These are phyloP conservation scores for Macaria liturata DNA, from an alignment of 2,888 invertebrate genomes.

Conservation along the genomic window DNA sequence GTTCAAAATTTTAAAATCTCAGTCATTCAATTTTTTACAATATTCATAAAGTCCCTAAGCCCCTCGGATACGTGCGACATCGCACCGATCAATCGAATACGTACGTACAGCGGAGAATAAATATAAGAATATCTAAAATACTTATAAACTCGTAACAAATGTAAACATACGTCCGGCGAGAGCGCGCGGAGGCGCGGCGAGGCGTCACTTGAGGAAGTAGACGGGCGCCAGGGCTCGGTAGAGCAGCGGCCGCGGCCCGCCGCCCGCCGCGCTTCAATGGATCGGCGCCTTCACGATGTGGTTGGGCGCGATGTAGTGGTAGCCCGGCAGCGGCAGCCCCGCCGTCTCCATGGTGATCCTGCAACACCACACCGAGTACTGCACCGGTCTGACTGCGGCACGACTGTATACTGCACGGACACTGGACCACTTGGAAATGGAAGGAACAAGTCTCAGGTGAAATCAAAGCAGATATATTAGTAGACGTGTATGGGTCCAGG, in stretches of 20 bases:
- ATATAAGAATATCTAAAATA: conserved; percentile 89
- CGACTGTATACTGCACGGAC: too few species aligned
- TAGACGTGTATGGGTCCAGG: conserved; percentile 6
- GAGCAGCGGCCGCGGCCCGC: conserved; percentile 57
- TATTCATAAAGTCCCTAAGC: conserved; percentile 32
- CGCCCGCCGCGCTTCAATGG: conserved; percentile 86
- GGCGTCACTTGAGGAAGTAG: conserved; percentile 65
- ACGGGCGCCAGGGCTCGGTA: conserved; percentile 71
- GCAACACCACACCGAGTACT: conserved; percentile 62
- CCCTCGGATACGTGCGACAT: conserved; percentile 36
- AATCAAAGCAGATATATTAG: conserved; percentile 25
- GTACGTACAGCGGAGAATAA: conserved; percentile 84
- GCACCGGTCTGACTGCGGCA: too few species aligned
- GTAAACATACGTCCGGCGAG: conserved; percentile 78
- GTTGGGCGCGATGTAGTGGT: conserved; percentile 96
- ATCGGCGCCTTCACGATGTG: conserved; percentile 96
- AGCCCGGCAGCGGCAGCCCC: conserved; percentile 94
- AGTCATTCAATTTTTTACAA: conserved; percentile 60
- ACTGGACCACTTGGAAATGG: conserved; percentile 53
- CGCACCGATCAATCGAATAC: conserved; percentile 63
- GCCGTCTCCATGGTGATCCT: conserved; percentile 98
- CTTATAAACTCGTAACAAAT: conserved; percentile 84
- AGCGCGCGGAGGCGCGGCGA: conserved; percentile 54
- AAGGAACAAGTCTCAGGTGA: conserved; percentile 40
- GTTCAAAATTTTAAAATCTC: conserved; percentile 60